These are phyloP conservation scores for Otolemur garnettii DNA, from an alignment of 2,113 vertebrate genomes.

Conservation along the genomic window DNA sequence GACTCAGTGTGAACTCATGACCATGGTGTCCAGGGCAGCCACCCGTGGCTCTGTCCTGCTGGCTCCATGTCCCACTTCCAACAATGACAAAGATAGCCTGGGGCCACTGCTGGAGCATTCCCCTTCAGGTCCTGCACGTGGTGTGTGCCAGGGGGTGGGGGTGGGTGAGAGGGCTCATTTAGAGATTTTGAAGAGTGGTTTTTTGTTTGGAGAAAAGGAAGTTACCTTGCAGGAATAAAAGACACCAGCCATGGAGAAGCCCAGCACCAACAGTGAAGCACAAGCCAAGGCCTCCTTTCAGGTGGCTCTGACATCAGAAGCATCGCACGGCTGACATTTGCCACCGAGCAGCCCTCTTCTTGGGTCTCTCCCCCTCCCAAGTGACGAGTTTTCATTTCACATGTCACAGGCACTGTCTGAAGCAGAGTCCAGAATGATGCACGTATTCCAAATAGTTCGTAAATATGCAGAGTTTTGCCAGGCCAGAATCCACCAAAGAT, in stretches of 20 bases:
- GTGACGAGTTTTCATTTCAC: neutral
- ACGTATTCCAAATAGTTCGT: neutral
- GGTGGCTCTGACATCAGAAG: neutral
- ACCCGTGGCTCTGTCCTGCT: neutral
- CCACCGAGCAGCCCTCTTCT: too few relatives aligned
- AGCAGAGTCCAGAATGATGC: neutral
- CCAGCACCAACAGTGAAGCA: neutral
- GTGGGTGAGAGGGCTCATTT: neutral
- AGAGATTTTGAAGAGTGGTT: neutral
- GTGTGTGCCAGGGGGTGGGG: fast-evolving
- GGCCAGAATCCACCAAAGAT: neutral
- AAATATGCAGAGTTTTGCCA: neutral
- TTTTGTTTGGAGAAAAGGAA: neutral
- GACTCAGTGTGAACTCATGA: fast-evolving
- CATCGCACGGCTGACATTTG: neutral
- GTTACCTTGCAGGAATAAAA: neutral
- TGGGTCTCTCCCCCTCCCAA: neutral
- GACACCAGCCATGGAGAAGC: neutral
- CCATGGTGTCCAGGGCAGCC: neutral
- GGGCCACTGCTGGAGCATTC: neutral
- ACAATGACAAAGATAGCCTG: neutral
- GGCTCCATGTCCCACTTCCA: fast-evolving
- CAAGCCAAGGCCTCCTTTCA: neutral
- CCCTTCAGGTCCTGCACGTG: too few relatives aligned
- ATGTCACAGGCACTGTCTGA: neutral